Base-by-base conservation (phyloP, 2,113 vertebrate genomes). In the Circaetus cinerascens region DNA sequence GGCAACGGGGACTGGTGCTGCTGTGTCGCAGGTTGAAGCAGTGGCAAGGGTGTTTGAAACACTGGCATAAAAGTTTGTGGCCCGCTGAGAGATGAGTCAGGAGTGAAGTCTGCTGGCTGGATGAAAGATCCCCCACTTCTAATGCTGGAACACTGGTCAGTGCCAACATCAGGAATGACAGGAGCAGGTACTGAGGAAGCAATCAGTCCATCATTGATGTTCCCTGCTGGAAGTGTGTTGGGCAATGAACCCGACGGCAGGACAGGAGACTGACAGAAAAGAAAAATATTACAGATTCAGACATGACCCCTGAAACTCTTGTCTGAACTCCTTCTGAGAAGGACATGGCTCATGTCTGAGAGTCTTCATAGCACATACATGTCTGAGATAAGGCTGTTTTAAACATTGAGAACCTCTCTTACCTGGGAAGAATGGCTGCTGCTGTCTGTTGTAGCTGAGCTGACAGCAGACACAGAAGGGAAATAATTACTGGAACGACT, bases 391-490 rank as follows among this genome's bases (percentile, higher is more conserved):
- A 56, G 43, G 30, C 36, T 45, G 32, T 30, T 60, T 83, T 25
- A 46, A 68, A 40, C 20, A 60, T 0, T 7, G 30, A 36, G 55
- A 66, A 64, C 3, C 34, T 21, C 32, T 59, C 95, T 92, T 99
- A 99, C 99, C 99, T 99, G 99, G 91, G 99, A 96, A 81, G 98
- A 94, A 60, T 98, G 97, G 75, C 71, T 98, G 96, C 30, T 98
- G 94, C 97, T 90, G 34, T 98, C 97, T 66, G 97, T 91, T 18
- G 96, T 93, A 82, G 97, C 78, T 76, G 98, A 97, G 91, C 98
- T 98, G 94, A 97, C 98, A 95, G 98, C 97, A 97, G 98, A 98
- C 90, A 97, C 93, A 48, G 98, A 97, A 97, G 97, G 98, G 97
- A 98, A 98, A 97, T 86, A 98, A 85, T 89, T 96, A 87, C 45